Evolutionary conservation across 2,888 invertebrate species (phyloP).

Genomic region (Sepioteuthis lessoniana): DNA sequence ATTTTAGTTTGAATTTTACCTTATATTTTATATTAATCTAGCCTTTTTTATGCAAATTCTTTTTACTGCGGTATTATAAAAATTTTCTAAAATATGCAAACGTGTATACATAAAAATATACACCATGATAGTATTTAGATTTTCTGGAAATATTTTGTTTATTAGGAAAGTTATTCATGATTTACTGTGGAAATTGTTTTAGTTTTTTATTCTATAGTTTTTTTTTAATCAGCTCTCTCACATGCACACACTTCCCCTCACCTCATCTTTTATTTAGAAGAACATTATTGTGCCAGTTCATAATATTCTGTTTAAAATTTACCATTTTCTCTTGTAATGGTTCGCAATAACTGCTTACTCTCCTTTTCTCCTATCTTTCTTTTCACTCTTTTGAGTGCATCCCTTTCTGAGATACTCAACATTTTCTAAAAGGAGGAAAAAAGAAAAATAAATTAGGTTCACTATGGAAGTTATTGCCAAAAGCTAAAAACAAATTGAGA

Average conservation of each 20-base stretch:
- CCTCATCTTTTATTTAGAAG: neutral
- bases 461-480: neutral
- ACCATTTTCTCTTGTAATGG: neutral
- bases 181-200: neutral
- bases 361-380: neutral
- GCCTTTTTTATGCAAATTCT: neutral
- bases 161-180: neutral
- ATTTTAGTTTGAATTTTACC: neutral
- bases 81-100: too few relatives aligned
- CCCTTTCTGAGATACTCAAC: neutral
- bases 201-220: neutral
- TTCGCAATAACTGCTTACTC: neutral
- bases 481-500: neutral
- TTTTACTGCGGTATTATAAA: neutral
- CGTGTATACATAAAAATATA: neutral
- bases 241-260: neutral
- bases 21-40: neutral
- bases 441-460: neutral
- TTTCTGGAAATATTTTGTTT: neutral
- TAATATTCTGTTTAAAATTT: neutral
- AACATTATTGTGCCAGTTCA: neutral
- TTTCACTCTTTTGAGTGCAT: neutral
- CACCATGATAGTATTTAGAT: neutral
- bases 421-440: neutral
- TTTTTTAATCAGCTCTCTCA: neutral